Conservation (phyloP, 2,113 vertebrate genomes). For the Lasiurus cinereus region DNA sequence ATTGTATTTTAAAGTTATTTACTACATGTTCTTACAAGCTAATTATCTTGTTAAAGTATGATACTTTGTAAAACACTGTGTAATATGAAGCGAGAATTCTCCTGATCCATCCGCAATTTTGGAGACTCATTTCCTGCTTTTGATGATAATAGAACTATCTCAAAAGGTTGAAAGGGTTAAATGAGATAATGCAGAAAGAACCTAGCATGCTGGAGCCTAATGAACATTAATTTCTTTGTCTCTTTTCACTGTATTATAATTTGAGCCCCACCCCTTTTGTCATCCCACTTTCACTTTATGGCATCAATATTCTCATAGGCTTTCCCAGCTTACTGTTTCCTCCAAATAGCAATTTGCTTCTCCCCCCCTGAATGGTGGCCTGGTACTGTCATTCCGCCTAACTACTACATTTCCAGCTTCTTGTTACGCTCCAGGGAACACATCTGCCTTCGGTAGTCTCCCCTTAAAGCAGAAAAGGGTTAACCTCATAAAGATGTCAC, state of each 20-base stretch:
- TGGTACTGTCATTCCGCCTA: conserved; percentile 45
- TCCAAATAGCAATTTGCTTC: conserved; percentile 4
- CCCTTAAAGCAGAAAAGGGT: conserved; percentile 72
- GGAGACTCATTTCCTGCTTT: background rate
- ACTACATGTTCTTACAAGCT: too few relatives aligned
- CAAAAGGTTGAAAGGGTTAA: background rate
- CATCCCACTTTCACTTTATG: background rate
- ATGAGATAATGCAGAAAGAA: background rate
- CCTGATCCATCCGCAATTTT: background rate
- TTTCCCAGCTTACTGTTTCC: background rate
- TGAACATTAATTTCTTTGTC: background rate
- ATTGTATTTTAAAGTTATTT: too few relatives aligned
- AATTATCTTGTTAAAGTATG: too few relatives aligned
- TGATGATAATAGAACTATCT: background rate
- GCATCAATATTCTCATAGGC: background rate
- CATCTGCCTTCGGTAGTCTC: conserved; percentile 62
- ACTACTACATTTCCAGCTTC: conserved; percentile 70
- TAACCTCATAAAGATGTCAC: conserved; percentile 79
- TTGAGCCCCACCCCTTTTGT: background rate
- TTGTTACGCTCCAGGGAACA: conserved; percentile 49
- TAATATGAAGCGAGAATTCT: too few relatives aligned
- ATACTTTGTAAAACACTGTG: too few relatives aligned
- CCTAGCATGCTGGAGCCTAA: background rate
- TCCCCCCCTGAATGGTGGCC: background rate
- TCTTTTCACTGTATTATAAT: background rate